phyloP scores from a whole-genome alignment of 2,797 vertebrate species.

The Falco rusticolus region DNA sequence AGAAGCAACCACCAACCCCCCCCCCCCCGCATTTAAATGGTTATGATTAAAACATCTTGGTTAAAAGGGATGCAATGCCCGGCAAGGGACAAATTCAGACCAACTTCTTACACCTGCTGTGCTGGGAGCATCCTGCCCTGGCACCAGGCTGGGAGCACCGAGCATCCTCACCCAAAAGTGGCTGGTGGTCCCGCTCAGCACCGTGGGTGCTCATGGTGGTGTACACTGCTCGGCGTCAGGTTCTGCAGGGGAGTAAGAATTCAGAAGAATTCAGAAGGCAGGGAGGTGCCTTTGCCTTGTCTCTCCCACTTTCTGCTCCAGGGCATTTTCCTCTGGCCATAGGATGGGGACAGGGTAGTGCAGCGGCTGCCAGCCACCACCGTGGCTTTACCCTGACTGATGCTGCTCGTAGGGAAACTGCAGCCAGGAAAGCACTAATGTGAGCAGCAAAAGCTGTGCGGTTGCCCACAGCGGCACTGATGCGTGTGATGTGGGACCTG shows the following conservation, averaged over 20 bases:
- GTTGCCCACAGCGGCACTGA: background rate
- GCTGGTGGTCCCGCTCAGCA: background rate
- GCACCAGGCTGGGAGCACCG: fast-evolving
- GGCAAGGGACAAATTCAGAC: background rate
- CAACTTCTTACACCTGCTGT: fast-evolving
- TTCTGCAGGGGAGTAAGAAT: background rate
- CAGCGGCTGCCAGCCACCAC: background rate
- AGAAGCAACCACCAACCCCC: no score
- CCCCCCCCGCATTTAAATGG: background rate
- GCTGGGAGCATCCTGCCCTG: background rate
- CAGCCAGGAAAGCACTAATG: background rate
- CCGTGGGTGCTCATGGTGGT: background rate
- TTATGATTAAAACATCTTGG: background rate
- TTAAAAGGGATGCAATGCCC: background rate
- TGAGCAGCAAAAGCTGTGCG: background rate
- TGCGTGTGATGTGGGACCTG: fast-evolving
- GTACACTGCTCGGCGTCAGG: background rate
- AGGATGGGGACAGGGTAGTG: background rate
- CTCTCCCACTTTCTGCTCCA: background rate
- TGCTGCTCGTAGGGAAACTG: background rate
- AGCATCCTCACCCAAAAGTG: background rate
- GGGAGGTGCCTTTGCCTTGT: background rate
- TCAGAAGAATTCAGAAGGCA: no score
- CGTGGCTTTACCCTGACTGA: background rate
- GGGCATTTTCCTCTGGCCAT: background rate